phyloP scores from a whole-genome alignment of 2,113 vertebrate species.

The Theropithecus gelada region DNA sequence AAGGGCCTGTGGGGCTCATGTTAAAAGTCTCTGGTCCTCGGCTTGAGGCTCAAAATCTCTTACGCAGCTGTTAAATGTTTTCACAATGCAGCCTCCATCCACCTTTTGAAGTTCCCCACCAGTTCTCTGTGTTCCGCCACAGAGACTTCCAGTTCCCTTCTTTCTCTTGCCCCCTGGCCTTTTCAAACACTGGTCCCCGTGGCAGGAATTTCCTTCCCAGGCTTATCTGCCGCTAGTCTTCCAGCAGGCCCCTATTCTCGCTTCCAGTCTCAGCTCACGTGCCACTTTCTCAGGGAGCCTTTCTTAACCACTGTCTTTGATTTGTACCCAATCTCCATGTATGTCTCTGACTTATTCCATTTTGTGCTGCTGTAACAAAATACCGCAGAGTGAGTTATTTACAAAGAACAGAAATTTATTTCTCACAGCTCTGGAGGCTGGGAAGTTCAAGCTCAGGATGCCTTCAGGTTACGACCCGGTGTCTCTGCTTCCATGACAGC shows the following conservation, averaged over 20 bases:
- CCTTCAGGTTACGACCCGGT: not conserved
- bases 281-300: not conserved
- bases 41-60: not conserved
- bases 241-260: not conserved
- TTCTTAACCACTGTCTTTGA: not conserved
- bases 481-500: not conserved
- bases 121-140: not conserved
- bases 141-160: not conserved
- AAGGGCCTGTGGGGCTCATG: fast-evolving
- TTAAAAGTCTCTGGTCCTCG: not conserved
- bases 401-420: not conserved
- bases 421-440: not conserved
- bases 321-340: not conserved
- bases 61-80: not conserved
- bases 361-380: not conserved
- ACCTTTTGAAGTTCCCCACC: not conserved
- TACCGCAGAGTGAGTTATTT: not conserved
- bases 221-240: not conserved
- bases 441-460: not conserved
- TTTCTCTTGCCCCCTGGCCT: not conserved
- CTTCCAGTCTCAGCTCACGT: not conserved
- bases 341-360: not conserved
- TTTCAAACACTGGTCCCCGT: not conserved
- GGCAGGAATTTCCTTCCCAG: not conserved
- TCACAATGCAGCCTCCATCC: not conserved